Evolutionary conservation across 1,140 invertebrate species (phyloP).

Genomic region (Patella vulgata): DNA sequence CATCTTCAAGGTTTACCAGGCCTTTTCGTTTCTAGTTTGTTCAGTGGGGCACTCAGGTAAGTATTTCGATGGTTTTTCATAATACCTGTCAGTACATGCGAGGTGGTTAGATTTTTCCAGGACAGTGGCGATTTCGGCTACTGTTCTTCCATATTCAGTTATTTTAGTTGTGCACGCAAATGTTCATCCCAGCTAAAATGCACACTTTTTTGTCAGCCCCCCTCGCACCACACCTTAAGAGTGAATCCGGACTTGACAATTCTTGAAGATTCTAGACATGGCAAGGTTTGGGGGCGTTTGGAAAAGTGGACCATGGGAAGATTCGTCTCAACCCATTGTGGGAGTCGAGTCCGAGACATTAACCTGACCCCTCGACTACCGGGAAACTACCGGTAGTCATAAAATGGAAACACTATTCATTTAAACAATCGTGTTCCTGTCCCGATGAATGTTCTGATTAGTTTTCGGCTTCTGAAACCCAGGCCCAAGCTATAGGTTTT

Average conservation of each 20-base stretch:
- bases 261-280: background rate
- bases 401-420: too few relatives aligned
- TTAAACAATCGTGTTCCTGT: too few relatives aligned
- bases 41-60: slow-evolving; percentile 83
- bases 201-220: too few relatives aligned
- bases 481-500: background rate
- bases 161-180: too few relatives aligned
- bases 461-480: background rate
- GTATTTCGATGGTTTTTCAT: too few relatives aligned
- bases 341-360: background rate
- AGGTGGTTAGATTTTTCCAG: too few relatives aligned
- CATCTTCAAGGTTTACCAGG: slow-evolving; percentile 79
- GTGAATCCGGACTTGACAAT: background rate
- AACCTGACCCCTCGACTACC: background rate
- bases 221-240: background rate
- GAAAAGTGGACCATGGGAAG: background rate
- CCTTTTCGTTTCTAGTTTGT: slow-evolving; percentile 88
- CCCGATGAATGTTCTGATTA: background rate
- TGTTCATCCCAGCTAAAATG: too few relatives aligned
- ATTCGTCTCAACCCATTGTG: background rate
- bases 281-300: too few relatives aligned
- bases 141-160: too few relatives aligned
- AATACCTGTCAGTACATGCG: too few relatives aligned
- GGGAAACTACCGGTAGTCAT: too few relatives aligned
- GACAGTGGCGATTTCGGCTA: too few relatives aligned